phyloP scores from a whole-genome alignment of 2,797 vertebrate genomes.

The Potorous gilbertii region DNA sequence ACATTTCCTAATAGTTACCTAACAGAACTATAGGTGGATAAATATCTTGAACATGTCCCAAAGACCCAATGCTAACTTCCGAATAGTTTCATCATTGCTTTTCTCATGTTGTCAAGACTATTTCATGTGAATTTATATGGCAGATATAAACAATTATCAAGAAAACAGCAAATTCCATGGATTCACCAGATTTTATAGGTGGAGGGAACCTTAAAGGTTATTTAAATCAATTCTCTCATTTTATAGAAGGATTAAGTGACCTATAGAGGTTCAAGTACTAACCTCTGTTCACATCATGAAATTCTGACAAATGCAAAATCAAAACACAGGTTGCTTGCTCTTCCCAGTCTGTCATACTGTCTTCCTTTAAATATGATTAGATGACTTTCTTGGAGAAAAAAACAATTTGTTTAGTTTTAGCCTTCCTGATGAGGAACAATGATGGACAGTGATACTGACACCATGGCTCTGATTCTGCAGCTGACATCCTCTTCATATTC shows the following conservation, averaged over 20 bases:
- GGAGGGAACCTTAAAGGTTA: neutral
- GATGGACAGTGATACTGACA: neutral
- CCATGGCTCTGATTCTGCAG: neutral
- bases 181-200: neutral
- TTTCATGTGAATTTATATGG: neutral
- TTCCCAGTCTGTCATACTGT: neutral
- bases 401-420: neutral
- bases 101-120: neutral
- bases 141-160: neutral
- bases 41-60: neutral
- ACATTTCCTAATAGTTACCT: constrained; percentile 14
- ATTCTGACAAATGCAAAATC: neutral
- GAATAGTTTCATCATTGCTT: neutral
- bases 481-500: neutral
- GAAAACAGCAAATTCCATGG: neutral
- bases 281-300: neutral
- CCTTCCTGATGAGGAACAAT: neutral
- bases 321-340: neutral
- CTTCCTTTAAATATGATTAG: neutral
- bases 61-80: neutral
- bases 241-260: neutral
- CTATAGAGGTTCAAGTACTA: neutral
- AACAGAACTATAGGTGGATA: neutral
- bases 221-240: neutral
- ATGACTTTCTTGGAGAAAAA: neutral